A percentile compares a stretch with the other conserved stretches of the same genome.
These are phyloP conservation scores for Apis cerana DNA, from an alignment of 1,140 invertebrate species.

Conservation along the genomic window DNA sequence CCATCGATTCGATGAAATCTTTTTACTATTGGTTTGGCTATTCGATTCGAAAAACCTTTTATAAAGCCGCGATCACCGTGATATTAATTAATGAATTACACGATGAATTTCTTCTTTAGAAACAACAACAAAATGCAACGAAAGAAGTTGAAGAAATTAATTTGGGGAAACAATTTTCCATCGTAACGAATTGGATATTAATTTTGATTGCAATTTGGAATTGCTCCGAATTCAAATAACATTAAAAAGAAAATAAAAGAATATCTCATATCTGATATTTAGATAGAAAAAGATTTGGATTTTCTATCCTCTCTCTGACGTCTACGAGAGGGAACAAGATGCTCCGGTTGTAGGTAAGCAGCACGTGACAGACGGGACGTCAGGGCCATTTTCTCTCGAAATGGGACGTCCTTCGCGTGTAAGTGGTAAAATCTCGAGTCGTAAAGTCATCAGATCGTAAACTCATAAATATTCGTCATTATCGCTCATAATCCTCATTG, in stretches of 20 bases:
- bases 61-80: neutral
- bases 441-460: constrained; percentile 67
- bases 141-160: neutral
- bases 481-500: constrained; percentile 69
- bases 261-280: neutral
- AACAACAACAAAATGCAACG: neutral
- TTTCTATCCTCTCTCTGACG: no score
- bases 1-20: constrained; percentile 52
- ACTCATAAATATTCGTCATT: constrained; percentile 72
- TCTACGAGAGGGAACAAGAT: neutral
- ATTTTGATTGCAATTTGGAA: no score
- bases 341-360: constrained; percentile 15
- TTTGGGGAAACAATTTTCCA: no score
- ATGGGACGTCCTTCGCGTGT: constrained; percentile 47
- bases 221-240: neutral
- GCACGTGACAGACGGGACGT: constrained; percentile 38
- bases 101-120: constrained; percentile 22
- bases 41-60: neutral
- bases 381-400: neutral
- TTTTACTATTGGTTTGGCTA: constrained; percentile 33
- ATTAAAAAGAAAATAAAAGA: neutral
- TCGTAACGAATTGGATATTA: no score
- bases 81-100: constrained; percentile 39
- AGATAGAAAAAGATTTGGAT: no score
- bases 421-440: constrained; percentile 42